Evolutionary conservation across 2,113 vertebrate genomes (phyloP).

Genomic region (Myxocyprinus asiaticus): DNA sequence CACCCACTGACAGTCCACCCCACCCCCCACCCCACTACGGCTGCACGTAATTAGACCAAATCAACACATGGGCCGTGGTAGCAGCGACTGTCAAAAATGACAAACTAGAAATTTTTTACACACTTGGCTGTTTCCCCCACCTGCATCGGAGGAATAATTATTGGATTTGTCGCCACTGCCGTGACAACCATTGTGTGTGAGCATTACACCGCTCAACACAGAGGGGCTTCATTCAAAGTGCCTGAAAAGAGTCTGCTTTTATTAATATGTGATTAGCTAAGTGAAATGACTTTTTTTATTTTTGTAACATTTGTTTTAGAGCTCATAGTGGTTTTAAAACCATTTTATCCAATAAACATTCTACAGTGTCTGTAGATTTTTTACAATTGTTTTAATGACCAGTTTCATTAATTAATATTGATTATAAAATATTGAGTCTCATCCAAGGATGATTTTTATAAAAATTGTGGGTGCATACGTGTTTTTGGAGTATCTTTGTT

Average conservation of each 20-base stretch:
- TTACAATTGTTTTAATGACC: background rate
- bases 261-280: background rate
- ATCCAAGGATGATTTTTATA: too few species aligned
- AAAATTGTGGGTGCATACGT: background rate
- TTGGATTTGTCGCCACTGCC: conserved; percentile 76
- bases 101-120: conserved; percentile 78
- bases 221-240: conserved; percentile 22
- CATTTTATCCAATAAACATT: background rate
- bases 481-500: background rate
- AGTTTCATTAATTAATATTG: background rate
- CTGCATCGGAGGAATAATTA: conserved; percentile 75
- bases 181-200: conserved; percentile 56
- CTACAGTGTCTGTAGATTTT: background rate
- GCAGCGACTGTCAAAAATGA: conserved; percentile 81
- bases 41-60: conserved; percentile 82
- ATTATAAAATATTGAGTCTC: too few species aligned
- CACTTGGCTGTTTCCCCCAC: conserved; percentile 65
- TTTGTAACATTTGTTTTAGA: background rate
- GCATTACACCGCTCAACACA: conserved; percentile 24
- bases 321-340: too few species aligned
- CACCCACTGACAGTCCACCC: conserved; percentile 74
- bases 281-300: background rate
- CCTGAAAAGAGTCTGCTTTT: conserved; percentile 17
- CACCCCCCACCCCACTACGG: conserved; percentile 63
- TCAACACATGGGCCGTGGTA: conserved; percentile 78